phyloP scores from a whole-genome alignment of 2,888 invertebrate species.

The Saturnia japonica region DNA sequence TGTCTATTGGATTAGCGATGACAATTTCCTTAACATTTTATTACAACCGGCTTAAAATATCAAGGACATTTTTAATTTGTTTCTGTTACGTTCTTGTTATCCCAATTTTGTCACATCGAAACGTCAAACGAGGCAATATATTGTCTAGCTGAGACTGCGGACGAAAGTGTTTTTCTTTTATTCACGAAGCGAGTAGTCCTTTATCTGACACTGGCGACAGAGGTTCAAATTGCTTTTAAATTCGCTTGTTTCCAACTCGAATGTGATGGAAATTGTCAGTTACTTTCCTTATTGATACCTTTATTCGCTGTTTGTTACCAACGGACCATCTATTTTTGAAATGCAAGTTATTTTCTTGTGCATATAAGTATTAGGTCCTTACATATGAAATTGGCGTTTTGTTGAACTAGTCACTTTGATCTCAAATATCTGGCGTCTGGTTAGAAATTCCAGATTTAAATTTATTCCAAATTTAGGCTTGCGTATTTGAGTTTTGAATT shows the following conservation, averaged over 20 bases:
- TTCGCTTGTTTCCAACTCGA: background rate
- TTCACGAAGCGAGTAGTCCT: background rate
- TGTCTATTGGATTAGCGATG: background rate
- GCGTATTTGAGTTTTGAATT: too few species aligned
- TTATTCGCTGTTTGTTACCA: background rate
- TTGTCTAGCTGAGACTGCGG: background rate
- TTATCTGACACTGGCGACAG: background rate
- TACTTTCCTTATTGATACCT: background rate
- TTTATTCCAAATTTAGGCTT: too few species aligned
- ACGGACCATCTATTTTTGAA: background rate
- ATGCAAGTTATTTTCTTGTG: background rate
- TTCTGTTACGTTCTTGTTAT: too few species aligned
- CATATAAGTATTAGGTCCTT: background rate
- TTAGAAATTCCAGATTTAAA: too few species aligned
- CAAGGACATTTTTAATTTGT: background rate
- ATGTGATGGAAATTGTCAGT: background rate
- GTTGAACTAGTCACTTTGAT: too few species aligned
- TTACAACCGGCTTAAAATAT: background rate
- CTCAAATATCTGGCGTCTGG: too few species aligned
- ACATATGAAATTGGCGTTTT: too few species aligned
- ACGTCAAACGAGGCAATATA: background rate
- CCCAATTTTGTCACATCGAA: background rate
- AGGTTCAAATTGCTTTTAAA: slow-evolving; percentile 7
- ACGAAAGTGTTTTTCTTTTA: background rate
- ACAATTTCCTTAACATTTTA: background rate